Evolutionary conservation across 2,113 vertebrate species (phyloP).

Genomic region (Puntigrus tetrazona): DNA sequence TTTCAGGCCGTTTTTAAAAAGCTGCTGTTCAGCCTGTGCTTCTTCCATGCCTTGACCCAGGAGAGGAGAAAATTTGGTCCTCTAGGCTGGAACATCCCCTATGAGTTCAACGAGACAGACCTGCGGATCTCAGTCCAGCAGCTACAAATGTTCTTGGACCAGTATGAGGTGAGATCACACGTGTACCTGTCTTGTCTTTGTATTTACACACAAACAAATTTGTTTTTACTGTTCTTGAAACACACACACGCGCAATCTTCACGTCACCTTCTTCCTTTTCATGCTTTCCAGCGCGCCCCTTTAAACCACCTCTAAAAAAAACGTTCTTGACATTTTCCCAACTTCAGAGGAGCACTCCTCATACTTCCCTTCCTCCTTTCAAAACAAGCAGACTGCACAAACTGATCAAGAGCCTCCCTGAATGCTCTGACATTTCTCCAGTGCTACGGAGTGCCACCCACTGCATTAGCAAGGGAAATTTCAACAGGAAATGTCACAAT

Average conservation of each 20-base stretch:
- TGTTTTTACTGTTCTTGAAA: background rate
- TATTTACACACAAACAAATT: constrained; percentile 33
- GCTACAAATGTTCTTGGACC: constrained; percentile 85
- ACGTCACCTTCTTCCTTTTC: constrained; percentile 36
- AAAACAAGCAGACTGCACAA: constrained; percentile 59
- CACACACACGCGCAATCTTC: constrained; percentile 20
- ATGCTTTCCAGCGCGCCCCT: constrained; percentile 40
- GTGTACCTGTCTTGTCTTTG: constrained; percentile 20
- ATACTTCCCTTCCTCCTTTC: constrained; percentile 49
- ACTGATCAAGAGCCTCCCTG: constrained; percentile 54
- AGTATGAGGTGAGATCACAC: constrained; percentile 79
- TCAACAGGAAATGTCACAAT: constrained; percentile 61
- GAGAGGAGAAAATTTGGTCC: constrained; percentile 89
- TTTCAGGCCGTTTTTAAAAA: constrained; percentile 86
- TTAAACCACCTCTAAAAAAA: constrained; percentile 45
- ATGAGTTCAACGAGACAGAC: constrained; percentile 88
- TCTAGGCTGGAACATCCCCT: constrained; percentile 88
- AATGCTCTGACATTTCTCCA: constrained; percentile 60
- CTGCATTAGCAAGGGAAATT: constrained; percentile 60
- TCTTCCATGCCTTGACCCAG: constrained; percentile 87
- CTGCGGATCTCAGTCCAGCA: constrained; percentile 88
- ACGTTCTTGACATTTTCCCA: constrained; percentile 57
- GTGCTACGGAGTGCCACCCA: constrained; percentile 11
- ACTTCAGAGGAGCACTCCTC: constrained; percentile 50
- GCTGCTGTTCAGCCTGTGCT: constrained; percentile 85